These are phyloP conservation scores for Lipophrys pholis DNA, from an alignment of 2,113 vertebrate species.

Conservation along the genomic window DNA sequence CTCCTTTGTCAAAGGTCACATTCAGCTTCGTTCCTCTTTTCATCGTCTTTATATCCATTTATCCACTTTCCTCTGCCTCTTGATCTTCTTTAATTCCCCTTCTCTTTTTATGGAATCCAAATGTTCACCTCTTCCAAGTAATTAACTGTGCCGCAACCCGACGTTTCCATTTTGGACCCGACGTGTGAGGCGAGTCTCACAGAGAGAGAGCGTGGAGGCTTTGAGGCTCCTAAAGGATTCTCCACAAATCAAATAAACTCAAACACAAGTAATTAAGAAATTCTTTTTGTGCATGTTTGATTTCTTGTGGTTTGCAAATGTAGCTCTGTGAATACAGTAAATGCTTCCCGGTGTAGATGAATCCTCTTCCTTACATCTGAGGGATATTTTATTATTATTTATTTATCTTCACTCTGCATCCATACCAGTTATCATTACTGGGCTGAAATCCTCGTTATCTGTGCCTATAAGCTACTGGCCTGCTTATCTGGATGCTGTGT, in stretches of 20 bases:
- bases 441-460: background rate
- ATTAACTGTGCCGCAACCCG: constrained; percentile 22
- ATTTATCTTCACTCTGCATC: background rate
- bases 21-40: constrained; percentile 42
- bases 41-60: constrained; percentile 34
- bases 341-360: background rate
- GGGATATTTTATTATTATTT: no score
- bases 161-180: constrained; percentile 12
- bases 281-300: background rate
- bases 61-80: constrained; percentile 31
- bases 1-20: constrained; percentile 69
- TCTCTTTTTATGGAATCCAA: constrained; percentile 4
- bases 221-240: constrained; percentile 14
- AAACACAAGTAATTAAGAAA: constrained; percentile 28
- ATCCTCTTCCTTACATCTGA: background rate
- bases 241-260: constrained; percentile 29
- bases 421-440: background rate
- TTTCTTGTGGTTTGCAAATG: background rate
- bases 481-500: constrained; percentile 21
- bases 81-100: constrained; percentile 31
- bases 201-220: no score
- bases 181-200: no score
- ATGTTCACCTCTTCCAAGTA: constrained; percentile 20
- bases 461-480: background rate
- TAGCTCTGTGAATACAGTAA: background rate